phyloP scores from a whole-genome alignment of 2,888 invertebrate genomes.

The Celastrina argiolus region DNA sequence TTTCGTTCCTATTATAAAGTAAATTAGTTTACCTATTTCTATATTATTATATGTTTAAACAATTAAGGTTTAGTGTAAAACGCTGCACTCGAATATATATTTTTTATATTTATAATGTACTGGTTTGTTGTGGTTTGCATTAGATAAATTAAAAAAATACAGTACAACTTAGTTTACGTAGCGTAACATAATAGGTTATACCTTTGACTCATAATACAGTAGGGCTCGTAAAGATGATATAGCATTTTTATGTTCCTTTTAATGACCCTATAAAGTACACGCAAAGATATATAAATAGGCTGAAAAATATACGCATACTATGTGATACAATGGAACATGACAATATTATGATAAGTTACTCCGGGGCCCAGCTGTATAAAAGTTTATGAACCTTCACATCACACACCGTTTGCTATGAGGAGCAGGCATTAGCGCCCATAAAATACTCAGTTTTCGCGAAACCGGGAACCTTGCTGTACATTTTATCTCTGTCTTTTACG shows the following conservation, averaged over 20 bases:
- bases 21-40: no score
- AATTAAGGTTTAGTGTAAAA: no score
- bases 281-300: slow-evolving; percentile 6
- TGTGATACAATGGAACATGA: slow-evolving; percentile 10
- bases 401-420: slow-evolving; percentile 10
- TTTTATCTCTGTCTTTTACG: background rate
- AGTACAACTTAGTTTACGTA: background rate
- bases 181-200: background rate
- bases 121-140: no score
- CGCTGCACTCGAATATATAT: no score
- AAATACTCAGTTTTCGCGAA: background rate
- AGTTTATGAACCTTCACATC: slow-evolving; percentile 9
- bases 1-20: no score
- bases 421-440: slow-evolving; percentile 1
- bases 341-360: slow-evolving; percentile 17
- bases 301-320: slow-evolving; percentile 9
- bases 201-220: slow-evolving; percentile 2
- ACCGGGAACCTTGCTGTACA: background rate
- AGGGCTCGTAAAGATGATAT: slow-evolving; percentile 3
- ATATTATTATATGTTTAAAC: no score
- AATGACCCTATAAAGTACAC: slow-evolving; percentile 12
- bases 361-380: slow-evolving; percentile 12
- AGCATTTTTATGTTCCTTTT: slow-evolving; percentile 14
- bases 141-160: background rate
- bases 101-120: no score